phyloP scores from a whole-genome alignment of 2,797 vertebrate species.

The Pipistrellus kuhlii region DNA sequence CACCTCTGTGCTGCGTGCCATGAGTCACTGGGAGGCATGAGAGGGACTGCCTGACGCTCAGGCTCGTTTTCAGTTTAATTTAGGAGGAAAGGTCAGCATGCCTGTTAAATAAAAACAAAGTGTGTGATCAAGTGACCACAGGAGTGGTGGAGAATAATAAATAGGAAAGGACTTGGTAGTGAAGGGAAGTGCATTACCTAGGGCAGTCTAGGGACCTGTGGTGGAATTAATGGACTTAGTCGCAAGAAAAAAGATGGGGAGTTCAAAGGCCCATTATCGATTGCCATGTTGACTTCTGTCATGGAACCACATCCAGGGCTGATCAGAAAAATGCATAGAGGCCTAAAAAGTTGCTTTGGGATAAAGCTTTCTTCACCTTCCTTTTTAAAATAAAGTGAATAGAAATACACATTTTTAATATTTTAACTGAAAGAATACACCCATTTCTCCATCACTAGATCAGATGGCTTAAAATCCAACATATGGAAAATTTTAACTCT shows the following conservation, averaged over 20 bases:
- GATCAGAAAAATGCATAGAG: neutral
- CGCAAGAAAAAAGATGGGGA: neutral
- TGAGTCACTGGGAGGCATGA: neutral
- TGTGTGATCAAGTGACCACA: neutral
- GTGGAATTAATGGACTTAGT: neutral
- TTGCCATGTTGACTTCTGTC: neutral
- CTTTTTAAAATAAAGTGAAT: neutral
- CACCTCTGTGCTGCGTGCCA: no score
- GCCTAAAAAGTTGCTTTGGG: neutral
- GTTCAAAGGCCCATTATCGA: neutral
- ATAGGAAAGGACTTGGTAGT: neutral
- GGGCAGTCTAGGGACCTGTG: neutral
- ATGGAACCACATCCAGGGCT: neutral
- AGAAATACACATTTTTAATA: conserved; percentile 32
- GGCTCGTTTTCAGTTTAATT: neutral
- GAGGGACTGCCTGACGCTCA: neutral
- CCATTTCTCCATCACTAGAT: neutral
- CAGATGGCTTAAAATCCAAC: conserved; percentile 52
- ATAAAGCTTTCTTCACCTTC: neutral
- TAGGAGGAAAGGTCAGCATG: neutral
- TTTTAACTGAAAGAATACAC: conserved; percentile 40
- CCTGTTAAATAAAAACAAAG: conserved; percentile 1
- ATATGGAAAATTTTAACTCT: conserved; percentile 66
- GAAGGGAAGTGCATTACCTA: neutral
- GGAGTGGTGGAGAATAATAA: neutral